Evolutionary conservation across 30 jellyfish, hydroid and myxozoan species (phyloP).

Genomic region (Catostylus mosaicus): DNA sequence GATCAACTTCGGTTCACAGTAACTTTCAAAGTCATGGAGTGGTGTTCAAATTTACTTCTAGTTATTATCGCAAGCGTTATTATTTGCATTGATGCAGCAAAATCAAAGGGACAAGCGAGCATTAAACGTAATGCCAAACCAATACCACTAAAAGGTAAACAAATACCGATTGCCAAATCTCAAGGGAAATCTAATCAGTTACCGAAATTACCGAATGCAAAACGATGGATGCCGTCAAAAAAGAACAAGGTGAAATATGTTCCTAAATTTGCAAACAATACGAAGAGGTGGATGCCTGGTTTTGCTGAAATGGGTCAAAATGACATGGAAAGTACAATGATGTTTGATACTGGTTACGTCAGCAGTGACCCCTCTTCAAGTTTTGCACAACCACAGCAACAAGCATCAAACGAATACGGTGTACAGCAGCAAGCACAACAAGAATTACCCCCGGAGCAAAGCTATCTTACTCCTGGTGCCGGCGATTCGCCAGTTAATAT

Average conservation of each 20-base stretch:
- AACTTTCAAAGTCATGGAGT: not conserved
- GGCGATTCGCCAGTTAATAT: constrained; percentile 1
- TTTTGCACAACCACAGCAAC: constrained; percentile 18
- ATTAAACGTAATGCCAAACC: constrained; percentile 26
- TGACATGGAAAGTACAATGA: constrained; percentile 77
- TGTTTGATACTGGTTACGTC: constrained; percentile 67
- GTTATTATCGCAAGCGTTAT: constrained; percentile 2
- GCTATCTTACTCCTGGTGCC: constrained; percentile 57
- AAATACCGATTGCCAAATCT: not conserved
- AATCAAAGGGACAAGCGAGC: not conserved
- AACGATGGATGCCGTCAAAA: constrained; percentile 57
- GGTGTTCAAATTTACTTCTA: not conserved
- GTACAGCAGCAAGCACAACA: constrained; percentile 37
- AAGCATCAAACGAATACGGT: constrained; percentile 20
- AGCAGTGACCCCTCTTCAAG: constrained; percentile 53
- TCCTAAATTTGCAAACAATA: constrained; percentile 46
- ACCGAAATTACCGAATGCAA: constrained; percentile 31
- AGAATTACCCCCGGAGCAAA: constrained; percentile 59
- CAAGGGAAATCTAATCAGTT: constrained; percentile 7
- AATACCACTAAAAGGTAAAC: constrained; percentile 36
- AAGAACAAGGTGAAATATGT: constrained; percentile 47
- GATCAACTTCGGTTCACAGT: not conserved
- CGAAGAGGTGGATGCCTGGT: constrained; percentile 85
- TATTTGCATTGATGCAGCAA: not conserved
- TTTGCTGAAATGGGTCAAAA: constrained; percentile 57